phyloP scores from a whole-genome alignment of 2,888 invertebrate genomes.

The Epirrhoe alternata region DNA sequence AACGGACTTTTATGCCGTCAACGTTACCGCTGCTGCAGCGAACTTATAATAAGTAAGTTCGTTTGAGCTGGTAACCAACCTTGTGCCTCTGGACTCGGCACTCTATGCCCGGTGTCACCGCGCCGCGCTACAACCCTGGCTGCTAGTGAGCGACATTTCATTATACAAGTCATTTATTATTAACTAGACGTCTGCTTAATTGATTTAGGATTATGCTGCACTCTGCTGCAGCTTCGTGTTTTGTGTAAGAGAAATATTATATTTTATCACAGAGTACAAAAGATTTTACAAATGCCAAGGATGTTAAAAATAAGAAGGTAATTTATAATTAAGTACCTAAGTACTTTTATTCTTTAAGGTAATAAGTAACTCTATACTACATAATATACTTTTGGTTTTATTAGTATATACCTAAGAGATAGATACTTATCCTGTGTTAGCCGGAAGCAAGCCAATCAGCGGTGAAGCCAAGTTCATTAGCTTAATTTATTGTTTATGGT shows the following conservation, averaged over 20 bases:
- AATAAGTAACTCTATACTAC: too few relatives aligned
- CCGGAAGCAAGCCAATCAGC: slow-evolving; percentile 24
- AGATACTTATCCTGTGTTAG: slow-evolving; percentile 1
- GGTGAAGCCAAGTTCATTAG: slow-evolving; percentile 25
- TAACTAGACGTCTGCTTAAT: slow-evolving; percentile 39
- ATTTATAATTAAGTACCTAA: too few relatives aligned
- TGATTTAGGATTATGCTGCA: slow-evolving; percentile 40
- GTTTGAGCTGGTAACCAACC: too few relatives aligned
- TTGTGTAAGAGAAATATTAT: slow-evolving; percentile 1
- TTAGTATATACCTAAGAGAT: neutral
- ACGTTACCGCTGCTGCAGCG: too few relatives aligned
- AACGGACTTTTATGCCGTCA: too few relatives aligned
- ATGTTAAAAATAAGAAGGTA: neutral
- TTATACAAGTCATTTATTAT: slow-evolving; percentile 55
- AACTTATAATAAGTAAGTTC: too few relatives aligned
- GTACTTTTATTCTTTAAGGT: too few relatives aligned
- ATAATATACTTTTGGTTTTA: neutral
- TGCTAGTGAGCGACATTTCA: slow-evolving; percentile 52
- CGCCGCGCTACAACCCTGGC: slow-evolving; percentile 6
- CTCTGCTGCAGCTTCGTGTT: slow-evolving; percentile 23
- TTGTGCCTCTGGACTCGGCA: neutral
- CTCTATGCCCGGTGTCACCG: slow-evolving; percentile 16
- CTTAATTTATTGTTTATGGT: slow-evolving; percentile 49
- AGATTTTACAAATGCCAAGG: neutral
- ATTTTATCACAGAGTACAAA: neutral